A percentile compares a stretch with the other conserved stretches of the same genome.
Evolutionary conservation across 2,888 invertebrate species (phyloP).

Genomic region (Epinotia bilunana): DNA sequence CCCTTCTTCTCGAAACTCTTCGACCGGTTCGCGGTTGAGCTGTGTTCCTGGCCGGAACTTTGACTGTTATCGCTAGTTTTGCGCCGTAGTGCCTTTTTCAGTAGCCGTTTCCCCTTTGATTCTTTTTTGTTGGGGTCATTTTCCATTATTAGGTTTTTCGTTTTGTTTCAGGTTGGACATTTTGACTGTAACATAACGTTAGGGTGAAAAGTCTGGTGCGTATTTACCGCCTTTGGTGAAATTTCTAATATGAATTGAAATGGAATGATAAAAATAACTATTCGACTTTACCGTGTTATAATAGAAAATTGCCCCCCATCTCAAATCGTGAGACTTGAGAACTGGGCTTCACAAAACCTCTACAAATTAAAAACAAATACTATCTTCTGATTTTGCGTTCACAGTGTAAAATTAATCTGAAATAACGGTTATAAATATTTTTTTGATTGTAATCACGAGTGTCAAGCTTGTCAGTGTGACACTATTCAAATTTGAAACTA

Average conservation of each 20-base stretch:
- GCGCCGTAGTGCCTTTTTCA: slow-evolving; percentile 75
- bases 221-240: neutral
- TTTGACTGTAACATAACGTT: slow-evolving; percentile 62
- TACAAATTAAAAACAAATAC: slow-evolving; percentile 63
- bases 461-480: slow-evolving; percentile 56
- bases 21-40: slow-evolving; percentile 63
- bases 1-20: slow-evolving; percentile 71
- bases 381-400: slow-evolving; percentile 40
- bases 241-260: neutral
- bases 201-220: neutral
- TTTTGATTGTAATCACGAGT: slow-evolving; percentile 51
- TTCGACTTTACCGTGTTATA: slow-evolving; percentile 51
- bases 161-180: slow-evolving; percentile 65
- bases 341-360: slow-evolving; percentile 56
- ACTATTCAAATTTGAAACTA: slow-evolving; percentile 55
- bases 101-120: slow-evolving; percentile 77
- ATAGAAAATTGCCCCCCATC: slow-evolving; percentile 66
- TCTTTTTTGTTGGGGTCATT: slow-evolving; percentile 81
- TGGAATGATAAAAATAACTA: neutral
- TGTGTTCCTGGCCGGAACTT: slow-evolving; percentile 61
- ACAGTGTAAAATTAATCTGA: slow-evolving; percentile 53
- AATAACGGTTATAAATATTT: slow-evolving; percentile 53
- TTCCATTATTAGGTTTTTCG: slow-evolving; percentile 75
- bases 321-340: slow-evolving; percentile 63
- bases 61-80: slow-evolving; percentile 70